phyloP scores from a whole-genome alignment of 2,113 vertebrate genomes.

The Sus scrofa region T2T-Sscrofa CM000819.6:5138001-5138500 shows the following conservation, averaged over 20 bases:
- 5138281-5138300: neutral
- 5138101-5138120: neutral
- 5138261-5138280: neutral
- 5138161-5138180: too few relatives aligned
- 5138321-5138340: neutral
- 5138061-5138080: neutral
- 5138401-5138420: neutral
- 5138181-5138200: neutral
- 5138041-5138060: neutral
- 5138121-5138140: too few relatives aligned
- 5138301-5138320: rapidly evolving
- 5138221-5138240: neutral
- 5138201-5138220: neutral
- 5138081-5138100: neutral
- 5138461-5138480: too few relatives aligned
- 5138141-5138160: neutral
- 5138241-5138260: too few relatives aligned
- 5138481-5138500: too few relatives aligned
- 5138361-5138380: too few relatives aligned
- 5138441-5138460: too few relatives aligned
- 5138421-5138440: too few relatives aligned
- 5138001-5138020: rapidly evolving
- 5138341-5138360: neutral
- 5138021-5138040: neutral
- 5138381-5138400: neutral